Evolutionary conservation across 2,113 vertebrate genomes (phyloP), one percentile per base, ranked within the genome.

Genomic region (Micromys minutus): DNA sequence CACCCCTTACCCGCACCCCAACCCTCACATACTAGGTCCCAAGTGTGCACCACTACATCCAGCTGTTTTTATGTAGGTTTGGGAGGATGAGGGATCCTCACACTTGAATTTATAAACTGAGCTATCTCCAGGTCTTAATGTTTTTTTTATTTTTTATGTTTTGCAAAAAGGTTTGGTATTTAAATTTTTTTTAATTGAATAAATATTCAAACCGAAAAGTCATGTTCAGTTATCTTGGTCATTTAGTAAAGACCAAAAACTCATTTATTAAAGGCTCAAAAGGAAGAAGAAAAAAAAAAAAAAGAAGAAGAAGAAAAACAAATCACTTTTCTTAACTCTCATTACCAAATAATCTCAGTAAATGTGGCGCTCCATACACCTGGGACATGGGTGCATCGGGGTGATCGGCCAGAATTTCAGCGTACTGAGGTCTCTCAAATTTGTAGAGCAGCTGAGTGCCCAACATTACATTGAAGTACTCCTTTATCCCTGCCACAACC

Each of bases 381-480:
- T 99, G 99, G 42, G 99, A 99, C 99, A 99, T 99, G 0, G 99
- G 99, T 0, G 99, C 99, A 12, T 99, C 99, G 0, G 99, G 99
- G 87, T 99, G 99, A 91, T 99, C 99, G 0, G 99, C 99, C 59
- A 99, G 97, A 86, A 99, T 99, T 74, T 99, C 99, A 1, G 99
- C 99, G 0, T 99, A 99, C 88, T 99, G 99, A 0, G 99, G 99
- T 89, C 99, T 98, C 98, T 99, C 99, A 90, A 99, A 99, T 97
- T 99, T 99, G 98, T 99, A 99, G 0, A 99, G 99, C 8, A 99
- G 99, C 83, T 99, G 99, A 0, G 99, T 99, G 67, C 99, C 99
- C 97, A 99, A 96, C 99, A 99, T 99, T 39, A 99, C 99, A 0
- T 99, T 99, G 98, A 99, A 99, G 98, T 99, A 99, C 69, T 99